A percentile compares a stretch with the other conserved stretches of the same genome.
Evolutionary conservation across 2,888 invertebrate genomes (phyloP).

Genomic region (Lasius fuliginosus): DNA sequence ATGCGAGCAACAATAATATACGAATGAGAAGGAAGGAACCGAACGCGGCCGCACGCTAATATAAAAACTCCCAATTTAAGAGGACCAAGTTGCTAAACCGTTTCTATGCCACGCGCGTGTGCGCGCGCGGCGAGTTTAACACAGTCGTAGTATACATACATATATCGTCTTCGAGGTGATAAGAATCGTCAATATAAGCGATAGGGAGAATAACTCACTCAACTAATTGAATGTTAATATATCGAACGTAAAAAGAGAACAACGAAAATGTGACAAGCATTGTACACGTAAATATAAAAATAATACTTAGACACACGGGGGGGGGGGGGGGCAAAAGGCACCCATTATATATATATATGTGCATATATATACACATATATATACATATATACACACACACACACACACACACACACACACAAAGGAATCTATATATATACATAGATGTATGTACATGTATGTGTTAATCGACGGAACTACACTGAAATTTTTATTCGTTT

Average conservation of each 20-base stretch:
- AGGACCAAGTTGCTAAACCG: constrained; percentile 75
- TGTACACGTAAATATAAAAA: constrained; percentile 72
- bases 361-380: too few species aligned
- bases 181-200: constrained; percentile 67
- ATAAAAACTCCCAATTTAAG: constrained; percentile 74
- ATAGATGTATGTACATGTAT: constrained; percentile 65
- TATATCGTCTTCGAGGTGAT: constrained; percentile 64
- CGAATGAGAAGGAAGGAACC: constrained; percentile 11
- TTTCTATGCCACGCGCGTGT: constrained; percentile 63
- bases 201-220: constrained; percentile 46
- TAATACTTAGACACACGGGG: constrained; percentile 60
- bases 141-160: constrained; percentile 46
- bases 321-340: constrained; percentile 3
- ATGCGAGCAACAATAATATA: constrained; percentile 35
- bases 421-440: constrained; percentile 22
- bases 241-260: constrained; percentile 71
- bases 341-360: constrained; percentile 62
- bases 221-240: constrained; percentile 62
- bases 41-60: constrained; percentile 61
- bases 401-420: not conserved
- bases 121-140: constrained; percentile 50
- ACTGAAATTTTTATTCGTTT: constrained; percentile 46
- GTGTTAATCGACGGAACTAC: constrained; percentile 43
- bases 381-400: too few species aligned
- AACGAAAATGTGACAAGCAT: constrained; percentile 72